Conservation (phyloP, 2,888 invertebrate genomes). For the Aethes cnicana region DNA sequence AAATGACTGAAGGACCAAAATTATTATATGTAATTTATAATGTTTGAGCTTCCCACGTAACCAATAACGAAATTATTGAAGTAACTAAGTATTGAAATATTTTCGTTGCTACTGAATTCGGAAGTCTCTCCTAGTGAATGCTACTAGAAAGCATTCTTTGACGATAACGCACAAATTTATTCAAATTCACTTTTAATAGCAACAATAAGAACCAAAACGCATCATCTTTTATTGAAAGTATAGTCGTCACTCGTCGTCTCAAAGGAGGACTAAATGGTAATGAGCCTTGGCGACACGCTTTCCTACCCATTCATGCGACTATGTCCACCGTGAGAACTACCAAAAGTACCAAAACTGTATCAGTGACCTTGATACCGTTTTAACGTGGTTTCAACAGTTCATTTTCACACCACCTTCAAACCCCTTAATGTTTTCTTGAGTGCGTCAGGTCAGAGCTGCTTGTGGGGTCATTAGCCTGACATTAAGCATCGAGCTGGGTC, state of each 20-base stretch:
- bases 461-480: slow-evolving; percentile 68
- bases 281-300: neutral
- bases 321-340: slow-evolving; percentile 19
- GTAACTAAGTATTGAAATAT: no score
- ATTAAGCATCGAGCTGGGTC: slow-evolving; percentile 64
- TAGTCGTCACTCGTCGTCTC: neutral
- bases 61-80: no score
- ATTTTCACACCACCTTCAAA: slow-evolving; percentile 10
- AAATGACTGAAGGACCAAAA: no score
- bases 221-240: neutral
- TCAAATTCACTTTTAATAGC: no score
- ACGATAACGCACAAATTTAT: no score
- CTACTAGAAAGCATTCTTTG: no score
- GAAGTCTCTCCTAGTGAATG: no score
- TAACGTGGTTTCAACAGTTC: slow-evolving; percentile 18
- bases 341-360: slow-evolving; percentile 11
- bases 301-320: slow-evolving; percentile 7
- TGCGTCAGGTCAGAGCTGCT: slow-evolving; percentile 42
- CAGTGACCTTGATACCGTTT: slow-evolving; percentile 23
- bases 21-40: no score
- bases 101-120: no score
- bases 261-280: neutral
- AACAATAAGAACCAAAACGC: no score
- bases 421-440: slow-evolving; percentile 32
- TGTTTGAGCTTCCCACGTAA: no score